These are phyloP conservation scores for Pelobates fuscus DNA, from an alignment of 2,113 vertebrate genomes.

Conservation along the genomic window DNA sequence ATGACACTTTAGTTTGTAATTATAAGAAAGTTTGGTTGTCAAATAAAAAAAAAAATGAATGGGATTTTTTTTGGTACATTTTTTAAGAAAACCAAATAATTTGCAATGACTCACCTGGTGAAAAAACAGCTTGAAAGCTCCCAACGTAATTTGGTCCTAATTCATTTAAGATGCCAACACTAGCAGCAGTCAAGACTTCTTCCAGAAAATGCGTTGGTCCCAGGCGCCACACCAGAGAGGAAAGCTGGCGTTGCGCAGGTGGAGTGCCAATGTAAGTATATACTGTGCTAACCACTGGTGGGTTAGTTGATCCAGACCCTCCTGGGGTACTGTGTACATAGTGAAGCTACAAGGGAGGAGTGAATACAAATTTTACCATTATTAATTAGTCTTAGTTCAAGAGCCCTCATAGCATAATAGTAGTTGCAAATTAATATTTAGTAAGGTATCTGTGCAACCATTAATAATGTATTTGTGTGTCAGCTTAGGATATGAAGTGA, in stretches of 20 bases:
- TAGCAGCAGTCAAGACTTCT: slow-evolving; percentile 87
- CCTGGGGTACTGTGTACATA: slow-evolving; percentile 91
- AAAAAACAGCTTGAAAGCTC: slow-evolving; percentile 91
- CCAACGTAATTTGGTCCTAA: slow-evolving; percentile 91
- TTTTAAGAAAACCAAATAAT: too few species aligned
- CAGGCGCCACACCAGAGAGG: slow-evolving; percentile 89
- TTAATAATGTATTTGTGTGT: too few species aligned
- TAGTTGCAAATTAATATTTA: too few species aligned
- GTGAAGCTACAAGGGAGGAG: slow-evolving; percentile 78
- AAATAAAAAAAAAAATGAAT: too few species aligned
- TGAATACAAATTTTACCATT: too few species aligned
- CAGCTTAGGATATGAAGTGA: too few species aligned
- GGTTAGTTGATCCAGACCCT: slow-evolving; percentile 88
- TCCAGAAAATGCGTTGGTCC: slow-evolving; percentile 94
- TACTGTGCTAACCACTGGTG: slow-evolving; percentile 91
- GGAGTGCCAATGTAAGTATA: slow-evolving; percentile 90
- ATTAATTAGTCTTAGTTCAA: too few species aligned
- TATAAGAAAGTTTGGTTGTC: too few species aligned
- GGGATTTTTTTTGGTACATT: too few species aligned
- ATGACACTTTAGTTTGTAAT: too few species aligned
- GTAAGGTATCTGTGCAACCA: too few species aligned
- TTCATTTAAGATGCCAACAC: slow-evolving; percentile 84
- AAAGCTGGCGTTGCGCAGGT: slow-evolving; percentile 88
- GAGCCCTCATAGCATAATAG: too few species aligned
- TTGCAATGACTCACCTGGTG: slow-evolving; percentile 81